phyloP scores from a whole-genome alignment of 2,113 vertebrate genomes.

The Catharus minimus region DNA sequence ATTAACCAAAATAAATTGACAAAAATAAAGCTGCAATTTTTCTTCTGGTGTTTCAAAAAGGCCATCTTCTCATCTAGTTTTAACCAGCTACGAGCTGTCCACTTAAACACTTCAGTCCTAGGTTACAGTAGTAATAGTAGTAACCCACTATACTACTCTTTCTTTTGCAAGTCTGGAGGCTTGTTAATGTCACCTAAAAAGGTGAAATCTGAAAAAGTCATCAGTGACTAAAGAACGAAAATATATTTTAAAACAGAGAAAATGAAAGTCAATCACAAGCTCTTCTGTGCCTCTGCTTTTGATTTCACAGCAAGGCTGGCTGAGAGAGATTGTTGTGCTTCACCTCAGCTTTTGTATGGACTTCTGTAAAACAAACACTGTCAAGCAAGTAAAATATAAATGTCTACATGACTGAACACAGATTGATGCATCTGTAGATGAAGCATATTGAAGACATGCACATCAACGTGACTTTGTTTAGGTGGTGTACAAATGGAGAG shows the following conservation, averaged over 20 bases:
- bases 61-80: background rate
- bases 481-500: background rate
- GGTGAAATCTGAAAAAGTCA: background rate
- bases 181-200: background rate
- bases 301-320: background rate
- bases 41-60: background rate
- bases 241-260: background rate
- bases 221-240: background rate
- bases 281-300: background rate
- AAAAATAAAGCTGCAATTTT: background rate
- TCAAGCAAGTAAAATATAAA: background rate
- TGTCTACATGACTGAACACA: background rate
- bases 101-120: background rate
- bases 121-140: background rate
- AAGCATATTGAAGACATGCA: background rate
- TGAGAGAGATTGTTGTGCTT: background rate
- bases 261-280: background rate
- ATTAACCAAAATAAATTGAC: background rate
- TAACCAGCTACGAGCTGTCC: background rate
- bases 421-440: background rate
- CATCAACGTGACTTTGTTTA: background rate
- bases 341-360: background rate
- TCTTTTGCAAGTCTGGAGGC: background rate
- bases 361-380: background rate
- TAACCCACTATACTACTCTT: background rate